Evolutionary conservation across 1,140 invertebrate species (phyloP).

Genomic region (Formica selysi): DNA sequence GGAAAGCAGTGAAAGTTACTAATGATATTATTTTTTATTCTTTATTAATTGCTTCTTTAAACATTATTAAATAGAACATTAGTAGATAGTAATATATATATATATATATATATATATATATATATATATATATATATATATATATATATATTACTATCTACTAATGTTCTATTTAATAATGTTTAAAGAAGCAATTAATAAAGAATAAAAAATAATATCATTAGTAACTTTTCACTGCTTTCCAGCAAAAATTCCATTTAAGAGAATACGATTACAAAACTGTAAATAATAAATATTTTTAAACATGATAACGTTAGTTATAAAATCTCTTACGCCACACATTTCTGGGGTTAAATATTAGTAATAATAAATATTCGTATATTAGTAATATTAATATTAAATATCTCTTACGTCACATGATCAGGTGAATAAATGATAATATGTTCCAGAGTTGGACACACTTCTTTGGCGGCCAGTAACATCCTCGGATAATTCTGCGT

Average conservation of each 20-base stretch:
- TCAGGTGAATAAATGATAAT: slow-evolving; percentile 87
- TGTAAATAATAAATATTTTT: no score
- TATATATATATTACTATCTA: no score
- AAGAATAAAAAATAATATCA: neutral
- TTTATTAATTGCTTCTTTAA: no score
- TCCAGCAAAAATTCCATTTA: no score
- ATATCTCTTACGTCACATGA: slow-evolving; percentile 86
- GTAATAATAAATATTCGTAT: neutral
- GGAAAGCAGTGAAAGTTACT: no score
- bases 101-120: no score
- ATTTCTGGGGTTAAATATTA: neutral
- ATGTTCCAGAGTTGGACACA: slow-evolving; percentile 85
- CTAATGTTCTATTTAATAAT: neutral
- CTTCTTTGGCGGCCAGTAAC: slow-evolving; percentile 83
- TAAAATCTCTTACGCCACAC: neutral
- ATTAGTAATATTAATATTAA: slow-evolving; percentile 58
- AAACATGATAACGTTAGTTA: neutral
- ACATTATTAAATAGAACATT: no score
- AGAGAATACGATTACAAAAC: no score
- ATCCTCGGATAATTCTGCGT: slow-evolving; percentile 91
- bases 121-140: no score
- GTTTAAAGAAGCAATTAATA: neutral
- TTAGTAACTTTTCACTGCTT: no score
- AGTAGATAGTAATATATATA: no score
- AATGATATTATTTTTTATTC: no score